Evolutionary conservation across 2,888 invertebrate genomes (phyloP), one percentile per base, ranked within the genome.

Genomic region (Leucozona laternaria): DNA sequence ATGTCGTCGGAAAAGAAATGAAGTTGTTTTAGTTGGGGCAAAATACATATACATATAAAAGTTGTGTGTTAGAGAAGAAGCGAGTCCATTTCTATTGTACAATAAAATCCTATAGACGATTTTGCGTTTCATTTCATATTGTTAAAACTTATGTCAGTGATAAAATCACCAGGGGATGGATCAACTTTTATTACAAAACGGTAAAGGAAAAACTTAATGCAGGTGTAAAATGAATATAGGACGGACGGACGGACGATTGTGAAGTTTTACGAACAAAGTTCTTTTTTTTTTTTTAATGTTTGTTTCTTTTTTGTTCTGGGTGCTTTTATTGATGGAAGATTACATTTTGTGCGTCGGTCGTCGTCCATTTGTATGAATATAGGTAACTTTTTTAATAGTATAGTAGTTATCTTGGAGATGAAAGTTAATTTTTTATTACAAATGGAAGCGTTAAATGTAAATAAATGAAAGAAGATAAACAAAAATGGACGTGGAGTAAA

Each of bases 1-100:
- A 82, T 75, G 78, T 81, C 77, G 57, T 86, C 77, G 58, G 60
- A 15, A 31, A 73, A 81, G 77, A 70, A 73, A 71, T 82, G 64
- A 71, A 86, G 68, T 73, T 77, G 60, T 60, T 57, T 57, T 58
- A 77, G 81, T 81, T 85, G 58, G 25, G 25, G 57, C 2, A 4
- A 55, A n/a, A 55, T 55, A 60, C 20, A 11, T 2, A 40, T 70
- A 11, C 4, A 40, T 62, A 75, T 75, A 79, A 76, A 84, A 81
- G 57, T 77, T 66, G 66, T 66, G 66, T 64, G 58, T 43, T 64
- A 66, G 66, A n/a, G 22, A 15, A 25, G 22, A 2, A 15, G 53
- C n/a, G 22, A 60, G 60, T 40, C 60, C 60, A 60, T 45, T 40
- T 66, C 57, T 57, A 66, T 76, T 77, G 70, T 11, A 66, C 82